phyloP scores from a whole-genome alignment of 2,797 vertebrate genomes.

The Lepus townsendii region DNA sequence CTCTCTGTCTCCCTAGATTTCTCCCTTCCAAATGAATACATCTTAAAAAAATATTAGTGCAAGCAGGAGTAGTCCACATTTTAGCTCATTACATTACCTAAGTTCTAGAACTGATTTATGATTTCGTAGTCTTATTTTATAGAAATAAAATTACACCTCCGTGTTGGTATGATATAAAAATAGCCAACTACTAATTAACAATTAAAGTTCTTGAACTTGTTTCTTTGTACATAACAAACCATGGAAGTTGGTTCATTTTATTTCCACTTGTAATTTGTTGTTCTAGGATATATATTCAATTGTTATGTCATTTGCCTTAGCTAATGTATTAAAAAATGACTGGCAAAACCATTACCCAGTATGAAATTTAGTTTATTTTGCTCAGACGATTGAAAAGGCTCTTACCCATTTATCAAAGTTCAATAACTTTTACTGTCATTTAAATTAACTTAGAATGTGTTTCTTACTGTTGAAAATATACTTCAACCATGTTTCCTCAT shows the following conservation, averaged over 20 bases:
- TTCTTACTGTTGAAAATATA: not conserved
- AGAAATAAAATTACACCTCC: not conserved
- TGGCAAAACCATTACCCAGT: not conserved
- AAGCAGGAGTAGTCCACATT: constrained; percentile 1
- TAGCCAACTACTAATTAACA: not conserved
- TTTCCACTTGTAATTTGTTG: not conserved
- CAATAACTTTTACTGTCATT: not conserved
- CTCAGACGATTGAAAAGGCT: constrained; percentile 17
- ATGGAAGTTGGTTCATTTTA: not conserved
- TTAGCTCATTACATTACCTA: not conserved
- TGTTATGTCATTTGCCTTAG: not conserved
- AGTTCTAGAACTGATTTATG: constrained; percentile 30
- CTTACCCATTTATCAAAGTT: not conserved
- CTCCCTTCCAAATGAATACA: too few species aligned
- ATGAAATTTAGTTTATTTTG: constrained; percentile 6
- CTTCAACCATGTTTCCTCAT: not conserved
- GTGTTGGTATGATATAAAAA: not conserved
- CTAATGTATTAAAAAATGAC: not conserved
- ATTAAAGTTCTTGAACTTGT: not conserved
- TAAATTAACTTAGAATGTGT: not conserved
- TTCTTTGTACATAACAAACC: constrained; percentile 17
- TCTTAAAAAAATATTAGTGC: too few species aligned
- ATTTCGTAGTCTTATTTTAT: not conserved
- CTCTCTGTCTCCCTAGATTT: too few species aligned
- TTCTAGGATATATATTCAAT: not conserved